Percentiles rank a stretch among this genome's conserved stretches.
Evolutionary conservation across 2,888 invertebrate species (phyloP).

Genomic region (Caenorhabditis imperialis): DNA sequence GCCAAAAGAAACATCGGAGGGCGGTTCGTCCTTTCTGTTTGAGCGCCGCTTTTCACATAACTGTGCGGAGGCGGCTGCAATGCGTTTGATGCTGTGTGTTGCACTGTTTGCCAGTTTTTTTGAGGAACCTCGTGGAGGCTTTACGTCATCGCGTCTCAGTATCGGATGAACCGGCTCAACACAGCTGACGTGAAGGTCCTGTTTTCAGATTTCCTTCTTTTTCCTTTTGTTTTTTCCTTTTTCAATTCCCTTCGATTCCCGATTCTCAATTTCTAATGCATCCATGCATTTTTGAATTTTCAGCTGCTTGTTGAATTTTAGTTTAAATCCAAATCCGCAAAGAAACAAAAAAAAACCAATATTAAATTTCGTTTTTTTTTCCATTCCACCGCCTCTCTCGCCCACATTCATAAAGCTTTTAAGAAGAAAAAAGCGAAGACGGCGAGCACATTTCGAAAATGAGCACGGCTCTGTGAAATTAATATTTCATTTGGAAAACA

Average conservation of each 20-base stretch:
- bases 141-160: no score
- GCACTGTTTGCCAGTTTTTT: conserved; percentile 44
- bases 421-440: no score
- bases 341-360: conserved; percentile 40
- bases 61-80: conserved; percentile 17
- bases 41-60: no score
- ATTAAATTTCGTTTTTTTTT: conserved; percentile 39
- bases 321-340: conserved; percentile 13
- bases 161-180: no score
- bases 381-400: conserved; percentile 17
- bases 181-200: no score
- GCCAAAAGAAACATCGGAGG: no score
- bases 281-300: conserved; percentile 2
- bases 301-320: neutral
- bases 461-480: conserved; percentile 43
- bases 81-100: conserved; percentile 11
- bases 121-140: no score
- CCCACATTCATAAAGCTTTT: conserved; percentile 47
- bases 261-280: conserved; percentile 1
- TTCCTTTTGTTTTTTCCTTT: no score
- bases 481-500: conserved; percentile 38
- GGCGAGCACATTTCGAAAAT: conserved; percentile 40
- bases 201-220: no score
- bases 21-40: neutral
- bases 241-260: neutral